Evolutionary conservation across 2,888 invertebrate species (phyloP), one percentile per base, ranked within the genome.

Genomic region (Himalopsyche kuldschensis): DNA sequence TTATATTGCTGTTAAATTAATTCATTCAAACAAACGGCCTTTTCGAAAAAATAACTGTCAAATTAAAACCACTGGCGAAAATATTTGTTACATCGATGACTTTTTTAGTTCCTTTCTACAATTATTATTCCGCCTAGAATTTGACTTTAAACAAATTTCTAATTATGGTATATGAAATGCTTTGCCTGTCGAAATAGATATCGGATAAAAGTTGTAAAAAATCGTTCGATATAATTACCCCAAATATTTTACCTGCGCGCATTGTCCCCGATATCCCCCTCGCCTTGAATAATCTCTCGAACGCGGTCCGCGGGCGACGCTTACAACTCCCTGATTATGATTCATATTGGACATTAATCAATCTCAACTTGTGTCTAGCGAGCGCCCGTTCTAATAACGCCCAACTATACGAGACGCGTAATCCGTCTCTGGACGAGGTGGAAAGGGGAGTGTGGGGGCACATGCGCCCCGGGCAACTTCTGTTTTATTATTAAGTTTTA

Each of bases 281-380:
- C 31, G 80, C 75, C 79, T 78, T 48, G 55, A 78, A 55, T 82
- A 78, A 82, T 69, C 82, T 79, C 82, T 82, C 82, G 79, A 69
- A 69, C 69, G 27, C 69, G 30, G 69, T 69, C 69, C 69, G 69
- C 69, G 69, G 69, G 69, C 69, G 30, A 15, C 69, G 69, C 69
- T 69, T 27, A 69, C 80, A 69, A 81, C 81, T 75, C 47, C 47
- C 83, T 84, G 85, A 85, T 85, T 84, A 85, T 85, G 85, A 85
- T 83, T 85, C 85, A 85, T 85, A 83, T 85, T 81, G 84, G 80
- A 75, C 84, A 85, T 85, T 85, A 84, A 85, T 85, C 85, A 85
- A 85, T 85, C 83, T 79, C 81, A 84, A 69, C 77, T 82, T 79
- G 83, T 80, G 84, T 84, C 84, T 69, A 69, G 69, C 69, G 76